These are phyloP conservation scores for Nemurella pictetii DNA, from an alignment of 2,888 invertebrate species.

Conservation along the genomic window DNA sequence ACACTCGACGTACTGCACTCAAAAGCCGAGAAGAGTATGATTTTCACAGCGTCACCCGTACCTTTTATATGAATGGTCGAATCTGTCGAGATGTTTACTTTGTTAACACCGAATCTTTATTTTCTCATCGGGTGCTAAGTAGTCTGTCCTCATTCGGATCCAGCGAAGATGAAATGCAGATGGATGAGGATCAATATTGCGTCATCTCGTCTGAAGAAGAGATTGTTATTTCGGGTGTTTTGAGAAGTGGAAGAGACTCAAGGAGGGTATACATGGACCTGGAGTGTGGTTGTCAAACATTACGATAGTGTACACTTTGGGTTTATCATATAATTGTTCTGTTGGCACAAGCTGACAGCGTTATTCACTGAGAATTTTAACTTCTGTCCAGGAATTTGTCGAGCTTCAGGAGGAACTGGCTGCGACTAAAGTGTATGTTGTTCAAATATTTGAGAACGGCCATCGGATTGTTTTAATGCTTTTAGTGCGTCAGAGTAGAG, in stretches of 20 bases:
- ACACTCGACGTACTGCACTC: neutral
- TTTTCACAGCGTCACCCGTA: neutral
- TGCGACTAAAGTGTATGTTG: too few species aligned
- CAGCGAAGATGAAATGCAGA: neutral
- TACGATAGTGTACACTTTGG: neutral
- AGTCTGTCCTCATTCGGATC: neutral
- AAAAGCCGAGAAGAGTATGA: neutral
- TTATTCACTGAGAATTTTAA: too few species aligned
- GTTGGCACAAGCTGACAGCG: neutral
- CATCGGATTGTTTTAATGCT: too few species aligned
- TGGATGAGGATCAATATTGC: neutral
- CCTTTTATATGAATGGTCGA: conserved; percentile 7
- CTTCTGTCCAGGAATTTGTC: too few species aligned
- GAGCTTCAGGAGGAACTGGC: too few species aligned
- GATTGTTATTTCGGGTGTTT: neutral
- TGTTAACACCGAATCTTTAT: conserved; percentile 1
- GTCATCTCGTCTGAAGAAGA: neutral
- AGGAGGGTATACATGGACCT: neutral
- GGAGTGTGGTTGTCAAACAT: neutral
- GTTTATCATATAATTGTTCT: neutral
- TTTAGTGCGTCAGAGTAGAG: too few species aligned
- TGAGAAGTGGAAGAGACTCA: neutral
- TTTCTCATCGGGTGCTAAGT: conserved; percentile 16
- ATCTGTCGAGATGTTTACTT: neutral
- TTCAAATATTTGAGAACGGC: too few species aligned